Evolutionary conservation across 2,113 vertebrate genomes (phyloP), one percentile per base, ranked within the genome.

Genomic region (Pygoscelis antarcticus): DNA sequence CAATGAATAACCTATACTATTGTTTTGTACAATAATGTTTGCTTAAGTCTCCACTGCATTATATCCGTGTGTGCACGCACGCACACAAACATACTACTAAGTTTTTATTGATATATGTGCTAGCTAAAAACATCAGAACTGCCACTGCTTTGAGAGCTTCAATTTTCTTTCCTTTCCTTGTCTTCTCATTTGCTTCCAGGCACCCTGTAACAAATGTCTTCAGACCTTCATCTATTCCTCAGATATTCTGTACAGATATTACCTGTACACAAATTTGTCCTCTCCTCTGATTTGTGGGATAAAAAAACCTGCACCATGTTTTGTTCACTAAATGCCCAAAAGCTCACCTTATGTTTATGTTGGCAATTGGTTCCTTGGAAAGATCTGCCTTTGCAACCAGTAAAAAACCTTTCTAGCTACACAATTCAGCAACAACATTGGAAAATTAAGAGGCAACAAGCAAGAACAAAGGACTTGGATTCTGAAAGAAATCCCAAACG

Each of bases 301-400:
- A 6, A 38, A 68, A 68, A 46, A 38, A 13, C 2, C 0, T 5
- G 7, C 12, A 27, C 9, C 32, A 11, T 0, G 0, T 64, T 83
- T 77, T 77, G 2, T 47, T 77, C 40, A 65, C 11, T 32, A 65
- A 87, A 83, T 22, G 30, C 4, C 25, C 20, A 6, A 83, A 91
- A 60, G 19, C 18, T 89, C 49, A 51, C 16, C 10, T 61, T 18
- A 23, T 16, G 32, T 13, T 32, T 69, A 11, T 40, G 23, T 11
- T 82, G 16, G 7, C 20, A 84, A 26, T 4, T 36, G 32, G 14
- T 92, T 93, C 29, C 60, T 57, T 83, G 61, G 26, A 71, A 86
- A 89, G 26, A 38, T 71, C 20, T 44, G 34, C 42, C 25, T 81
- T 32, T 70, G 51, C 49, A 95, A 75, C 22, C 34, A 5, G 20